Conservation (phyloP, 2,888 invertebrate species). For the Belgica antarctica region DNA sequence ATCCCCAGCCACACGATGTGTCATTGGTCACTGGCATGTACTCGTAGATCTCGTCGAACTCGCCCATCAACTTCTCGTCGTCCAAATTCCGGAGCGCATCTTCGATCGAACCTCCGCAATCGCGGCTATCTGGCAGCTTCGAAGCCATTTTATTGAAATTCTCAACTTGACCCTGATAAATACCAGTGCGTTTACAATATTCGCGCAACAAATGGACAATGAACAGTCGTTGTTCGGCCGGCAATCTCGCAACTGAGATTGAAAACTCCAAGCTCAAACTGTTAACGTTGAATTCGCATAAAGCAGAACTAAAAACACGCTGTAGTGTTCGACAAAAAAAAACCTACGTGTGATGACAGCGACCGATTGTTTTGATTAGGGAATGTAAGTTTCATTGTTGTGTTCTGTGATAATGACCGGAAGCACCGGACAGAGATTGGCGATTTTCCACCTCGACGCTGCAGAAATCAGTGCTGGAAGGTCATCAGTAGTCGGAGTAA, state of each 20-base stretch:
- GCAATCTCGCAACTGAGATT: not conserved
- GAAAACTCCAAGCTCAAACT: not conserved
- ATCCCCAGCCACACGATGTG: conserved; percentile 65
- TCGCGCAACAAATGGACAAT: not conserved
- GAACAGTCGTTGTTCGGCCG: not conserved
- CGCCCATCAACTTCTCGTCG: conserved; percentile 45
- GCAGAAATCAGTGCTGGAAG: not conserved
- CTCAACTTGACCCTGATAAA: not conserved
- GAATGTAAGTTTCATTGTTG: not conserved
- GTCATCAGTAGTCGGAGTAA: not conserved
- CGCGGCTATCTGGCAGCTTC: not conserved
- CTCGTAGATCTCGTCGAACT: conserved; percentile 55
- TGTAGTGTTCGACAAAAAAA: too few relatives aligned
- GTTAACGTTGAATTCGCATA: conserved; percentile 2
- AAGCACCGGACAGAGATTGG: not conserved
- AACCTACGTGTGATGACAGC: not conserved
- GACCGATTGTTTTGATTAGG: not conserved
- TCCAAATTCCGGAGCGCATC: conserved; percentile 3
- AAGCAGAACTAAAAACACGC: not conserved
- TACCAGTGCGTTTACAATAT: not conserved
- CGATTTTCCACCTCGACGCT: not conserved
- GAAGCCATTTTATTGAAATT: not conserved
- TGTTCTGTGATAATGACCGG: not conserved
- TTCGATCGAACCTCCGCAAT: conserved; percentile 11
- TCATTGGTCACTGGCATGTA: conserved; percentile 61